These are phyloP conservation scores for Camelus dromedarius DNA, from an alignment of 2,113 vertebrate genomes.

Conservation along the genomic window DNA sequence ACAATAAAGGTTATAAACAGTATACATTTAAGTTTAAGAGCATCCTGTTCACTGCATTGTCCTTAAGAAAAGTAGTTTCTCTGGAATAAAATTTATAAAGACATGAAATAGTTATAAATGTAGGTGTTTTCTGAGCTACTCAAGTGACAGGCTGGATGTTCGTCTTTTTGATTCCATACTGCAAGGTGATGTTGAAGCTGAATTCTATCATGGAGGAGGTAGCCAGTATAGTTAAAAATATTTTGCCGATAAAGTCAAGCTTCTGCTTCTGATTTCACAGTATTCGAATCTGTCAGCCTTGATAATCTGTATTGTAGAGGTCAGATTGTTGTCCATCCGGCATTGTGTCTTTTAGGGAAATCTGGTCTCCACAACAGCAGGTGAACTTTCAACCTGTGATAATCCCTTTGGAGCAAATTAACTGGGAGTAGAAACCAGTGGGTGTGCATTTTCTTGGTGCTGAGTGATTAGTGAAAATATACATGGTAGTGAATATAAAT, in stretches of 20 bases:
- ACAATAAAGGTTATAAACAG: neutral
- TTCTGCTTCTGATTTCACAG: neutral
- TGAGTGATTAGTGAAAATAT: conserved; percentile 28
- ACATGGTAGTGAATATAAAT: neutral
- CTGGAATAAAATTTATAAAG: neutral
- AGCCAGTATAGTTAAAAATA: neutral
- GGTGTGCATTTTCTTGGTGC: neutral
- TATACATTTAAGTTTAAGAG: neutral
- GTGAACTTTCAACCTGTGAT: neutral
- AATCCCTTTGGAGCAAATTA: conserved; percentile 18
- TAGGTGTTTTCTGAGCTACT: neutral
- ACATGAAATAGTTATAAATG: neutral
- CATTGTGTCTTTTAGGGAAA: neutral
- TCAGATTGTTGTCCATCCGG: neutral
- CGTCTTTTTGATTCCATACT: neutral
- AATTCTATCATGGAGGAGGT: neutral
- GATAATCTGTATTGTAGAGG: neutral
- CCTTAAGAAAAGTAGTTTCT: conserved; percentile 9
- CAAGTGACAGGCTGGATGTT: neutral
- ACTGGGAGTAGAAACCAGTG: neutral
- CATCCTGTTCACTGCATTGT: neutral
- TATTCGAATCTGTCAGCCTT: neutral
- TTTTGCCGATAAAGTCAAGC: neutral
- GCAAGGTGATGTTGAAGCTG: neutral
- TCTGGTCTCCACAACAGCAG: neutral